Evolutionary conservation across 2,888 invertebrate species (phyloP).

Genomic region (Drosophila neutralis): DNA sequence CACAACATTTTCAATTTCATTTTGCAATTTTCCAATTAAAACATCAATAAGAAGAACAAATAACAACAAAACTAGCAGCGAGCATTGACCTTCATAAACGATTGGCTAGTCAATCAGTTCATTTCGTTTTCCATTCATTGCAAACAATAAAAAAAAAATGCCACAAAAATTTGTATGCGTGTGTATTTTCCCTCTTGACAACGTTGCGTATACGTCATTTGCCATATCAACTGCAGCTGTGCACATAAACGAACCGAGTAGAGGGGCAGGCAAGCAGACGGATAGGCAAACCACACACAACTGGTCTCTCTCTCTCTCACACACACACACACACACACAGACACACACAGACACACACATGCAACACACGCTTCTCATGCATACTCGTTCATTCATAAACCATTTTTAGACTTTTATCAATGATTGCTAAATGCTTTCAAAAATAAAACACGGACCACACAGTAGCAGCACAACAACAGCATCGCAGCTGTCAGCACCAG

Average conservation of each 20-base stretch:
- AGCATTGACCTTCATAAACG: constrained; percentile 66
- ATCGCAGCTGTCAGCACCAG: constrained; percentile 57
- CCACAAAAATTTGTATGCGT: constrained; percentile 34
- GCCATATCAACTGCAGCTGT: constrained; percentile 63
- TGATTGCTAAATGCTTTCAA: constrained; percentile 77
- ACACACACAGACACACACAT: constrained; percentile 5
- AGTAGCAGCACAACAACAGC: constrained; percentile 31
- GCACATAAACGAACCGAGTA: constrained; percentile 31
- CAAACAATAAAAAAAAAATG: constrained; percentile 24
- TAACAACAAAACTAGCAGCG: constrained; percentile 22
- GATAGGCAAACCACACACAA: constrained; percentile 13
- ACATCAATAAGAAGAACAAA: constrained; percentile 12
- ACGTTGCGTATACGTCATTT: constrained; percentile 68
- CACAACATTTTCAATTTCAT: constrained; percentile 9
- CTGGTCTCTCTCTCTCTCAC: constrained; percentile 9
- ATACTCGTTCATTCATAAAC: constrained; percentile 73
- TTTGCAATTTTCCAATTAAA: constrained; percentile 45
- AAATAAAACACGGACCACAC: constrained; percentile 65
- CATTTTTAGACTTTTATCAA: constrained; percentile 78
- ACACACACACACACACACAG: constrained; percentile 3
- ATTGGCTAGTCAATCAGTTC: constrained; percentile 49
- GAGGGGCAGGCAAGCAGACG: constrained; percentile 4
- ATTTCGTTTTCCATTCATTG: constrained; percentile 50
- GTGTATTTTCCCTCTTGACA: constrained; percentile 31
- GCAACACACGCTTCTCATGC: background rate